Conservation (phyloP, 2,888 invertebrate species). For the Notodonta ziczac region DNA sequence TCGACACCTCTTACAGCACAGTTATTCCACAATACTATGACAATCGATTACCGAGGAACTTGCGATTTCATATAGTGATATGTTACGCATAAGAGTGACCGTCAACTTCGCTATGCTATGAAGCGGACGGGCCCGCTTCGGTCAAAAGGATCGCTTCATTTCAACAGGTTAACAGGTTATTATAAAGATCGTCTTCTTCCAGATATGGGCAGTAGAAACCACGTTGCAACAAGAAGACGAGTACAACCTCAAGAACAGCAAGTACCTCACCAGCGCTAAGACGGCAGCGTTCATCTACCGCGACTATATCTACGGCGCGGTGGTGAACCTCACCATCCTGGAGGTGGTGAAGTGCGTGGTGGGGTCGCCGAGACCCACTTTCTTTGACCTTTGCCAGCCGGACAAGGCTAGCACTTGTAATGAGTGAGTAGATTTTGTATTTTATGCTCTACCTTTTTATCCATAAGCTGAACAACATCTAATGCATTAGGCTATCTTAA, state of each 20-base stretch:
- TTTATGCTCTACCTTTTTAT: too few species aligned
- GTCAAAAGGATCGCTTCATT: too few species aligned
- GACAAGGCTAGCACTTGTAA: slow-evolving; percentile 87
- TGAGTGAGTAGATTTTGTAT: slow-evolving; percentile 54
- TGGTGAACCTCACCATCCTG: slow-evolving; percentile 85
- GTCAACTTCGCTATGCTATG: too few species aligned
- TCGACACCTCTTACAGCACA: neutral
- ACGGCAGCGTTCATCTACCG: slow-evolving; percentile 80
- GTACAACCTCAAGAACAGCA: slow-evolving; percentile 74
- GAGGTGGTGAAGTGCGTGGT: slow-evolving; percentile 87
- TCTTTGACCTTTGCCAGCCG: slow-evolving; percentile 89
- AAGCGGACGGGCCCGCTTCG: too few species aligned
- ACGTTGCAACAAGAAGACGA: slow-evolving; percentile 69
- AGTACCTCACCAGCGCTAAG: slow-evolving; percentile 62
- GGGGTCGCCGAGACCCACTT: slow-evolving; percentile 90
- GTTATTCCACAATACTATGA: neutral
- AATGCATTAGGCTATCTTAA: too few species aligned
- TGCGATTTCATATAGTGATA: neutral
- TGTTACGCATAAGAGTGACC: too few species aligned
- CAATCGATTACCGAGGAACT: neutral
- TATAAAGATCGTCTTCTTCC: slow-evolving; percentile 26
- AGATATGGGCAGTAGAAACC: slow-evolving; percentile 80
- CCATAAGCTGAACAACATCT: too few species aligned
- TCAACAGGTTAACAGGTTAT: neutral
- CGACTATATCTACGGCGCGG: slow-evolving; percentile 86